Percentiles rank a stretch among this genome's conserved stretches.
Conservation (phyloP, 2,113 vertebrate species). For the Trogon surrucura region DNA sequence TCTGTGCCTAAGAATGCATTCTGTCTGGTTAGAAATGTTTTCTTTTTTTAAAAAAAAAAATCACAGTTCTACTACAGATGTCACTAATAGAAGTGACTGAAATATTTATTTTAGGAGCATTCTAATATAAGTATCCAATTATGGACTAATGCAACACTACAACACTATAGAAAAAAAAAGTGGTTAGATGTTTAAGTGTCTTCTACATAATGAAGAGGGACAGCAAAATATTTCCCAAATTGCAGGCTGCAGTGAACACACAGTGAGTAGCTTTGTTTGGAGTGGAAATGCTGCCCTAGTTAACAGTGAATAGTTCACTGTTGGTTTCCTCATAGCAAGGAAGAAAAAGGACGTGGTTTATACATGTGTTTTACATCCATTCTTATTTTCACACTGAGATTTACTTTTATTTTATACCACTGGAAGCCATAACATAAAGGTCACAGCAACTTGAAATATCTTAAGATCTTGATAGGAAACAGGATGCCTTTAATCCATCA, state of each 20-base stretch:
- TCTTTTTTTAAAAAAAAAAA: background rate
- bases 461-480: slow-evolving; percentile 12
- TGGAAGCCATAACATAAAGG: slow-evolving; percentile 25
- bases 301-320: background rate
- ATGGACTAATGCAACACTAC: background rate
- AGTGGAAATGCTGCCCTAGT: slow-evolving; percentile 4
- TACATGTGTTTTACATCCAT: background rate
- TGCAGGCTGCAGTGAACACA: background rate
- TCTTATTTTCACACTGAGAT: slow-evolving; percentile 15
- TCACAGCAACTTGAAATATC: slow-evolving; percentile 25
- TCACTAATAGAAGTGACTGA: background rate
- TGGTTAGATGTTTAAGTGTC: background rate
- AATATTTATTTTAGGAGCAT: background rate
- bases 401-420: background rate
- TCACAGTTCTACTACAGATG: background rate
- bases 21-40: background rate
- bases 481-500: slow-evolving; percentile 14
- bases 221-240: background rate
- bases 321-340: background rate
- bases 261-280: background rate
- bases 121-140: background rate
- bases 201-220: background rate
- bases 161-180: background rate
- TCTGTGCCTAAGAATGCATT: background rate
- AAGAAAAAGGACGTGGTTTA: background rate